phyloP scores from a whole-genome alignment of 2,888 invertebrate genomes.

The Lasioglossum calceatum region DNA sequence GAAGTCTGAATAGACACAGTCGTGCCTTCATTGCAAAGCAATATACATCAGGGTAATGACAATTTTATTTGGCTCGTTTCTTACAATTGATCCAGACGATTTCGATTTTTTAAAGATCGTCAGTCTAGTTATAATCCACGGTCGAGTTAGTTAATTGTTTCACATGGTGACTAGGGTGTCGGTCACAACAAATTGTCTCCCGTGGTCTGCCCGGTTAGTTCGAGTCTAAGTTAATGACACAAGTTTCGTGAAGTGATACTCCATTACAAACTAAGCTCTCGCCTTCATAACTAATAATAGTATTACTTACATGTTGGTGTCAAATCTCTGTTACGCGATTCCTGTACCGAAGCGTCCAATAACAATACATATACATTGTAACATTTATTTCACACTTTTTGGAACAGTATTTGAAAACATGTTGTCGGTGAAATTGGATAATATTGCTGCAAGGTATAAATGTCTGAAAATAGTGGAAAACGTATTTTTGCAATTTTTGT shows the following conservation, averaged over 20 bases:
- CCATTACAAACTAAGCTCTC: constrained; percentile 6
- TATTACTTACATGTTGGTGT: neutral
- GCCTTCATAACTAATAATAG: neutral
- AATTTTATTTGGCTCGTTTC: neutral
- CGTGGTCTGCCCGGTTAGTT: neutral
- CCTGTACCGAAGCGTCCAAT: neutral
- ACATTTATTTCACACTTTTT: neutral
- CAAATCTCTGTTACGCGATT: neutral
- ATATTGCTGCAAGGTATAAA: neutral
- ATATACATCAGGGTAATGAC: neutral
- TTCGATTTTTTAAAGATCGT: neutral
- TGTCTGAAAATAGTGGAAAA: too few species aligned
- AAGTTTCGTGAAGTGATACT: neutral
- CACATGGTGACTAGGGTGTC: neutral
- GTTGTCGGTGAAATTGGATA: neutral
- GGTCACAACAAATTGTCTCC: neutral
- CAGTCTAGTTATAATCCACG: neutral
- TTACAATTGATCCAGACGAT: neutral
- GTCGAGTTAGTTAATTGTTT: neutral
- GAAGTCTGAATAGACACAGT: too few species aligned
- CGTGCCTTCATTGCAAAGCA: neutral
- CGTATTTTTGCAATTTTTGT: neutral
- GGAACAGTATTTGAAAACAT: neutral
- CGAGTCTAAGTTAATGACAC: constrained; percentile 5
- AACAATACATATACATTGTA: neutral